phyloP scores from a whole-genome alignment of 2,888 invertebrate species.

The Macaria notata region DNA sequence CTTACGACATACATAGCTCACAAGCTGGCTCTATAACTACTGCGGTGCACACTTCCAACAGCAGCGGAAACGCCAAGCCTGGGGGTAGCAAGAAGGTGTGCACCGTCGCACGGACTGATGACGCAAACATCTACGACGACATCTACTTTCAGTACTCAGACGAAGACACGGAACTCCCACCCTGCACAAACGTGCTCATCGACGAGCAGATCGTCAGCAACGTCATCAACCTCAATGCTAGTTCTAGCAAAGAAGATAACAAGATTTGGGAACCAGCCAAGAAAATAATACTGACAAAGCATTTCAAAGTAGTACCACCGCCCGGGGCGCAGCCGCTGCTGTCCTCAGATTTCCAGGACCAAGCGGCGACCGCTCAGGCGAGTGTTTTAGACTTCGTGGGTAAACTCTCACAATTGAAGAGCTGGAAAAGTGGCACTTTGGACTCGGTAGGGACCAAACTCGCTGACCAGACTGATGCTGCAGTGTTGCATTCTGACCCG shows the following conservation, averaged over 20 bases:
- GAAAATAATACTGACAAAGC: conserved; percentile 66
- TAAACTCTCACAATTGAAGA: conserved; percentile 69
- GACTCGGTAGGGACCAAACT: conserved; percentile 71
- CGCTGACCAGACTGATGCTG: conserved; percentile 70
- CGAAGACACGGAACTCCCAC: conserved; percentile 81
- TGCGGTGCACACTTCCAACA: conserved; percentile 68
- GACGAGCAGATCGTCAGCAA: conserved; percentile 80
- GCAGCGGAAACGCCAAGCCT: conserved; percentile 76
- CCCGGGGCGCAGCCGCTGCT: conserved; percentile 54
- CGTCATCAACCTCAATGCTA: conserved; percentile 76
- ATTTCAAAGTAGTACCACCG: conserved; percentile 65
- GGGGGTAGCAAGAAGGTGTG: conserved; percentile 78
- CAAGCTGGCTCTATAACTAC: conserved; percentile 70
- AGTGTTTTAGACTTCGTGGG: conserved; percentile 71
- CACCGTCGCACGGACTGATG: conserved; percentile 61
- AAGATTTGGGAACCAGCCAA: conserved; percentile 73
- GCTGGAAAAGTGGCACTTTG: conserved; percentile 69
- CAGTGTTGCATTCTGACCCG: conserved; percentile 59
- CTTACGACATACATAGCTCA: conserved; percentile 87
- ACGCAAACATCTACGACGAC: conserved; percentile 71
- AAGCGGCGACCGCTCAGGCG: conserved; percentile 49
- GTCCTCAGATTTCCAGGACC: conserved; percentile 62
- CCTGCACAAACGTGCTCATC: conserved; percentile 67
- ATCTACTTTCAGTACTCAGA: conserved; percentile 82
- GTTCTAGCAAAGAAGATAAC: conserved; percentile 72